Evolutionary conservation across 2,888 invertebrate genomes (phyloP).

Genomic region (Ligdia adustata): DNA sequence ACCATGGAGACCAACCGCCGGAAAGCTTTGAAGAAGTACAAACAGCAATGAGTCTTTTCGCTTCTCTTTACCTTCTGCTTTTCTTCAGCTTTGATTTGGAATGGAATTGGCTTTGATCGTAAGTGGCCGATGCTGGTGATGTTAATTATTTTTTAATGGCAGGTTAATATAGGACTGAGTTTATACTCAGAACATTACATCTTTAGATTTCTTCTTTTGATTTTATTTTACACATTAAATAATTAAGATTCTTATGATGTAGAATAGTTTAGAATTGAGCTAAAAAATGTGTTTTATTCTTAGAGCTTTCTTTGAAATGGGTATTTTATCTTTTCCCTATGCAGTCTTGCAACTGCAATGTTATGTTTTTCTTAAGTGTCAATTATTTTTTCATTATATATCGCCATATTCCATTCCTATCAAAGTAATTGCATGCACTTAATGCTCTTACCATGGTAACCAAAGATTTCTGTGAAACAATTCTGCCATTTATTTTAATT

Average conservation of each 20-base stretch:
- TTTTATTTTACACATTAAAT: too few relatives aligned
- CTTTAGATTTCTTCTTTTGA: too few relatives aligned
- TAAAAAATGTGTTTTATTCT: neutral
- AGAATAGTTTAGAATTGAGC: too few relatives aligned
- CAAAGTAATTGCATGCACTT: conserved; percentile 29
- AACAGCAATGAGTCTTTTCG: conserved; percentile 60
- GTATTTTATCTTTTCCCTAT: neutral
- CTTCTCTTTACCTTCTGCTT: conserved; percentile 23
- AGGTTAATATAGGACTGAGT: too few relatives aligned
- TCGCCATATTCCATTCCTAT: conserved; percentile 18
- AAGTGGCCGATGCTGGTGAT: too few relatives aligned
- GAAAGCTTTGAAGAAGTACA: conserved; percentile 82
- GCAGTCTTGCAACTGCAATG: too few relatives aligned
- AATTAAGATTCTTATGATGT: too few relatives aligned
- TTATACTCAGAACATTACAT: too few relatives aligned
- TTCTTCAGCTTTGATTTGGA: conserved; percentile 14
- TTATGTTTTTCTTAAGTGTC: too few relatives aligned
- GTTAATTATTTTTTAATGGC: too few relatives aligned
- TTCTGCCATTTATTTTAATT: conserved; percentile 14
- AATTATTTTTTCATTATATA: neutral
- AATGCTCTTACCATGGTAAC: conserved; percentile 25
- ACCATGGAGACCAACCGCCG: conserved; percentile 87
- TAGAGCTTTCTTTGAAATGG: neutral
- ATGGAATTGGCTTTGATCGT: conserved; percentile 3
- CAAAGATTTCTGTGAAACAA: conserved; percentile 27